Conservation (phyloP, 1,140 invertebrate genomes). For the Rhizoglyphus robini region DNA sequence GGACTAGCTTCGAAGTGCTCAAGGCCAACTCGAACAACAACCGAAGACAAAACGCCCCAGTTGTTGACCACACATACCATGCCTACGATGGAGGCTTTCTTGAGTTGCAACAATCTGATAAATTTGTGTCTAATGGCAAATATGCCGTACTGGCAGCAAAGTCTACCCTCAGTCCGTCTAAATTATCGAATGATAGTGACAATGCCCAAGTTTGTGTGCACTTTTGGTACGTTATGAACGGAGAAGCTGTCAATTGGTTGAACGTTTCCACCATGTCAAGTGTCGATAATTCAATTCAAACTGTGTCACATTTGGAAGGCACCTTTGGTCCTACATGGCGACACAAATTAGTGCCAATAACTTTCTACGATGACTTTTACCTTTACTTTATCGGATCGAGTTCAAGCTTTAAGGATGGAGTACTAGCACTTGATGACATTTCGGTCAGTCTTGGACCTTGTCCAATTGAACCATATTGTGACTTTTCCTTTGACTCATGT, state of each 20-base stretch:
- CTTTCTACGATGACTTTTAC: neutral
- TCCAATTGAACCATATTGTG: conserved; percentile 22
- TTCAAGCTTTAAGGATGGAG: conserved; percentile 12
- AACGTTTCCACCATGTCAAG: neutral
- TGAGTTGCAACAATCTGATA: neutral
- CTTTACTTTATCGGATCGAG: conserved; percentile 18
- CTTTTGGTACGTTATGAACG: conserved; percentile 8
- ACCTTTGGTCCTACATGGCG: conserved; percentile 24
- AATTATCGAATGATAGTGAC: neutral
- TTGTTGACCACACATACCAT: neutral
- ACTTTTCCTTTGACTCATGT: conserved; percentile 23
- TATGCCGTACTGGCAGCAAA: neutral
- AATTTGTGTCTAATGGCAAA: no score
- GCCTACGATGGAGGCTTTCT: neutral
- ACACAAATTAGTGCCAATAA: conserved; percentile 21
- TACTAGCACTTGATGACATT: conserved; percentile 25
- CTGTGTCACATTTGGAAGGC: neutral
- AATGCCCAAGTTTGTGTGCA: neutral
- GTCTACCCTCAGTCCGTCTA: neutral
- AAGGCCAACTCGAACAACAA: neutral
- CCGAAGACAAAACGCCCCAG: neutral
- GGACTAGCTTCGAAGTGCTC: neutral
- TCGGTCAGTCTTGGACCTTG: conserved; percentile 17
- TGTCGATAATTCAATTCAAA: neutral
- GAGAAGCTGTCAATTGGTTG: neutral